Evolutionary conservation across 2,113 vertebrate genomes (phyloP), one percentile per base, ranked within the genome.

Genomic region (Zosterops borbonicus): DNA sequence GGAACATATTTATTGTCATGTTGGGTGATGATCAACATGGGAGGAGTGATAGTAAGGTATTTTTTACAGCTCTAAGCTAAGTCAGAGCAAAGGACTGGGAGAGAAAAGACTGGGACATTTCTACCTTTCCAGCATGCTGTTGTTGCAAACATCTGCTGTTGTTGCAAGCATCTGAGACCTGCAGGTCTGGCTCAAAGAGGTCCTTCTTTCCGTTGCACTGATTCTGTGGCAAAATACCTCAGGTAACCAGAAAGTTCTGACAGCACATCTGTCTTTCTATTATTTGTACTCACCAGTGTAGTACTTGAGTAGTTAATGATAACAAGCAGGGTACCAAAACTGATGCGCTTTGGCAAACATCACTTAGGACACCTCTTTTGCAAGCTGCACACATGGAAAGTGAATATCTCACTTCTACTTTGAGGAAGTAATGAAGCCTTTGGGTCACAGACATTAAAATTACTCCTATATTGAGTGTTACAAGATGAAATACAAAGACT

Each of bases 371-470:
- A 25, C 33, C 68, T 71, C 31, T 63, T 55, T 39, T 70, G 70
- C 31, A 85, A 76, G 87, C 18, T 92, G 59, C 67, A 73, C 11
- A 56, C 5, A 9, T 4, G 6, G 21, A 85, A 89, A 68, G 15
- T 13, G 21, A 92, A 4, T 59, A 77, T 55, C 92, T 70, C 16
- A 56, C 35, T 86, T 87, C 39, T 55, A 42, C 28, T 76, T 46
- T 55, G 59, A 79, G 59, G 39, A 77, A 90, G 19, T 33, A 87
- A 87, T 63, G 25, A 89, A 89, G 33, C 14, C 23, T 85, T 79
- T 65, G 28, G 14, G 37, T 49, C 39, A 84, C 31, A 85, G 42
- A 70, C 9, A 16, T 27, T 69, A 60, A 87, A 92, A 55, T 15
- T 79, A 79, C n/a, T 79, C 19, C 29, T 58, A 69, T 55, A 73